Conservation (phyloP, 2,888 invertebrate genomes). For the Eilema depressum region DNA sequence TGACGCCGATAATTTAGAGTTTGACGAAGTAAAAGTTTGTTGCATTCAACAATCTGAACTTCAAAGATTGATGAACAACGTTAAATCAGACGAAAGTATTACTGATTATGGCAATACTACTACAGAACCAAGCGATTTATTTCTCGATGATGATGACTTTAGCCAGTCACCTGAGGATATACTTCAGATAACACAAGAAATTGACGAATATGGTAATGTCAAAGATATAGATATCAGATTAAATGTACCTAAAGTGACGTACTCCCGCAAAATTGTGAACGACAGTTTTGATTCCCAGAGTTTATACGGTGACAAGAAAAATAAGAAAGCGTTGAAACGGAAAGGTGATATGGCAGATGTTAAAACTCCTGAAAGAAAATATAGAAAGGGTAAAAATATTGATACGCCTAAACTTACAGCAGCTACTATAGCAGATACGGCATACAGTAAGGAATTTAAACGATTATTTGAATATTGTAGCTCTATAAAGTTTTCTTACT, state of each 20-base stretch:
- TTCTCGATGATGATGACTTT: conserved; percentile 43
- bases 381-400: conserved; percentile 78
- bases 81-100: neutral
- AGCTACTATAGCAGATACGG: conserved; percentile 54
- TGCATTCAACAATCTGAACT: conserved; percentile 28
- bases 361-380: conserved; percentile 61
- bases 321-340: conserved; percentile 62
- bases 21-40: conserved; percentile 40
- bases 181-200: conserved; percentile 42
- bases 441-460: conserved; percentile 71
- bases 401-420: conserved; percentile 68
- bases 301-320: conserved; percentile 28
- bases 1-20: conserved; percentile 18
- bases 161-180: conserved; percentile 21
- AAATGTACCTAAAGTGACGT: conserved; percentile 66
- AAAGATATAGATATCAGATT: conserved; percentile 57
- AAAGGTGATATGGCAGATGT: conserved; percentile 64
- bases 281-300: conserved; percentile 10
- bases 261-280: conserved; percentile 49
- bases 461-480: conserved; percentile 70
- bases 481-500: conserved; percentile 77
- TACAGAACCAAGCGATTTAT: conserved; percentile 64
- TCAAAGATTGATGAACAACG: conserved; percentile 41
- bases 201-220: conserved; percentile 36
- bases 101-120: conserved; percentile 64